Evolutionary conservation across 2,113 vertebrate genomes (phyloP), one percentile per base, ranked within the genome.

Genomic region (Archocentrus centrarchus): DNA sequence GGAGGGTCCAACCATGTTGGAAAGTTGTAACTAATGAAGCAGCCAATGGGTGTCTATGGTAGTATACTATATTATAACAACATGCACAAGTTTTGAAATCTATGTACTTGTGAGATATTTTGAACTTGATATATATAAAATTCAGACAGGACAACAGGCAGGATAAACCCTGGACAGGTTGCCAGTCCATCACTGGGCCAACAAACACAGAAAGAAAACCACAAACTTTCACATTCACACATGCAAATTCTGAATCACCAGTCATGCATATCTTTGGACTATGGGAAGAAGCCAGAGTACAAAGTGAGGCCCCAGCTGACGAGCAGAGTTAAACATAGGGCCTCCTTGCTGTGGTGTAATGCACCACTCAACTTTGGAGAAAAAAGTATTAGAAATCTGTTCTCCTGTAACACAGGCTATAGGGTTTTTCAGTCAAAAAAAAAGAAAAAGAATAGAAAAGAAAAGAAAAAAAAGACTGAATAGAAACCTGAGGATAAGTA

Each of bases 401-500:
- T 60, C 55, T 50, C 15, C 24, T 57, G 47, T 44, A 14, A n/a
- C 6, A 53, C 20, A 59, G 15, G 1, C 7, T 59, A 22, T n/a
- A 75, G n/a, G 14, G 6, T 73, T 4, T 55, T 70, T 66, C 17
- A 59, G 47, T 86, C 66, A 85, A 7, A 47, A 68, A 41, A 24
- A 24, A 30, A 30, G 30, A 30, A 41, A 41, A 41, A 41, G 7
- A 41, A 11, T 44, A 83, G 75, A 68, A 17, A 47, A 68, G 10
- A 39, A 39, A 39, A 39, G 9, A 39, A 9, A 57, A 83, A 77
- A 66, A 17, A 5, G 17, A 85, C 59, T 77, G 39, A 68, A 24
- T 11, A 18, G 68, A 84, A 79, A 76, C 39, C 79, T 61, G 57
- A 50, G 37, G 70, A 68, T 2, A 77, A 78, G 75, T 22, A 84